These are phyloP conservation scores for Heliconius charithonia DNA, from an alignment of 2,888 invertebrate genomes.

Conservation along the genomic window DNA sequence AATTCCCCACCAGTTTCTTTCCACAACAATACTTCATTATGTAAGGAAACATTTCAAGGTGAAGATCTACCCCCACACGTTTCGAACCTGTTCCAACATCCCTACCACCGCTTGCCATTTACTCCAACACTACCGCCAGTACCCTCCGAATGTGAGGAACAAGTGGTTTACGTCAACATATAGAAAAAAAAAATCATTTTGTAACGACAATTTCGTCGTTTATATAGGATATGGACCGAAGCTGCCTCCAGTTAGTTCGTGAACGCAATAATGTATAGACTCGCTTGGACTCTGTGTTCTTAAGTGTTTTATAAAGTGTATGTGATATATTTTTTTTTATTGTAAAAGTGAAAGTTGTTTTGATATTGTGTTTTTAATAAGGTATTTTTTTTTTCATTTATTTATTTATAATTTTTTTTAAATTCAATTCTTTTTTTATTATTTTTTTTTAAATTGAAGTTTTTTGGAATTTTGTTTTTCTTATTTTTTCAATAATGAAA, in stretches of 20 bases:
- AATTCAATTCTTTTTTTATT: too few relatives aligned
- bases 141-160: background rate
- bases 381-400: background rate
- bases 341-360: slow-evolving; percentile 11
- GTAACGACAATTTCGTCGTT: background rate
- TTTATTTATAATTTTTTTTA: background rate
- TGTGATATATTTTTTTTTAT: background rate
- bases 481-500: too few relatives aligned
- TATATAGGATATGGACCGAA: background rate
- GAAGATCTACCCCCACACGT: background rate
- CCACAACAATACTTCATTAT: too few relatives aligned
- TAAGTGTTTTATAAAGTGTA: background rate
- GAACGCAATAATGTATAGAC: slow-evolving; percentile 12
- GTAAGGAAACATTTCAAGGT: background rate
- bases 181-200: background rate
- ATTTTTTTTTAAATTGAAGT: background rate
- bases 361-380: background rate
- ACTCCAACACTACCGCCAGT: background rate
- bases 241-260: slow-evolving; percentile 2
- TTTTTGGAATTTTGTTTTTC: too few relatives aligned
- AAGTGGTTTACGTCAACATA: background rate
- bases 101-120: background rate
- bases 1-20: too few relatives aligned
- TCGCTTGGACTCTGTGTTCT: slow-evolving; percentile 1
- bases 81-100: slow-evolving; percentile 5